Conservation (phyloP, 2,113 vertebrate species). For the Anoplopoma fimbria region DNA sequence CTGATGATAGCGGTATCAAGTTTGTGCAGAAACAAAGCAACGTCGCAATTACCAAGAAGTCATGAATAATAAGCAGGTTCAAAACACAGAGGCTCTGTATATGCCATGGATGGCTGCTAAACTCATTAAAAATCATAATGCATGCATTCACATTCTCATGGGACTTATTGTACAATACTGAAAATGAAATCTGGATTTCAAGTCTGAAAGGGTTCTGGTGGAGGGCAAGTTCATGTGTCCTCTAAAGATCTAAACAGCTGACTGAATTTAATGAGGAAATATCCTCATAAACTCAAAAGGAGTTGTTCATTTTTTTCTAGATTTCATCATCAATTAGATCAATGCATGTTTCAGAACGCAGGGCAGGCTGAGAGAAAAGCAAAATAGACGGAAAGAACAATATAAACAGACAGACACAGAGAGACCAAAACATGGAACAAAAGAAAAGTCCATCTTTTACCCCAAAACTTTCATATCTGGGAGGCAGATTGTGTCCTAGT, state of each 20-base stretch:
- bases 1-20: constrained; percentile 31
- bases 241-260: constrained; percentile 4
- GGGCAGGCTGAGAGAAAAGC: not conserved
- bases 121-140: constrained; percentile 79
- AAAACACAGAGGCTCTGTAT: constrained; percentile 48
- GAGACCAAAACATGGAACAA: too few species aligned
- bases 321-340: constrained; percentile 49
- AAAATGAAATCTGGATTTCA: constrained; percentile 47
- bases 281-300: not conserved
- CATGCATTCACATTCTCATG: constrained; percentile 55
- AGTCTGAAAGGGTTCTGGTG: constrained; percentile 14
- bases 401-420: constrained; percentile 11
- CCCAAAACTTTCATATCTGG: too few species aligned
- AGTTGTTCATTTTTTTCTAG: not conserved
- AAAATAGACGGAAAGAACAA: constrained; percentile 5
- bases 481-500: too few species aligned
- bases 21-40: constrained; percentile 59
- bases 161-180: constrained; percentile 36
- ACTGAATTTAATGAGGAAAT: constrained; percentile 11
- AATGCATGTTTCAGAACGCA: constrained; percentile 1
- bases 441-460: too few species aligned
- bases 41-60: constrained; percentile 65
- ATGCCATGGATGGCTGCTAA: constrained; percentile 72
- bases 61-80: constrained; percentile 80
- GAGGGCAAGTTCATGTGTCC: not conserved